Conservation (phyloP, 2,113 vertebrate species). For the Tachycineta bicolor region DNA sequence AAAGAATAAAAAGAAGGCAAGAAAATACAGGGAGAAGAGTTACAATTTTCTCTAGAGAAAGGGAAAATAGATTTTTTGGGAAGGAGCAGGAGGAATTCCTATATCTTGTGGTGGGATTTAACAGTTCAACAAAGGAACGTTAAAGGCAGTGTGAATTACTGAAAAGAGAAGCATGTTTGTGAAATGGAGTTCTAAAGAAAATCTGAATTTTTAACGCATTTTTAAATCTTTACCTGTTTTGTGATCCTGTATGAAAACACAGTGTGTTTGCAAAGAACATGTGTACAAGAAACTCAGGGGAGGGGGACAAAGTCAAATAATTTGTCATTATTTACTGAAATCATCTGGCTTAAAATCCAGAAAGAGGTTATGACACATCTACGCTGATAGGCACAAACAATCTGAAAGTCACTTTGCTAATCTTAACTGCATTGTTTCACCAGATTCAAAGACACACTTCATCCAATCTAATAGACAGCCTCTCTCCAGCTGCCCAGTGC, state of each 20-base stretch:
- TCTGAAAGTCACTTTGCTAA: not conserved
- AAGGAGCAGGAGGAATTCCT: not conserved
- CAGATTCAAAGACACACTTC: not conserved
- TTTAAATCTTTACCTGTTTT: not conserved
- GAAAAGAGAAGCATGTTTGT: not conserved
- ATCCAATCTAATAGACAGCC: not conserved
- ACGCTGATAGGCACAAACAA: rapidly evolving
- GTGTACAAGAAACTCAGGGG: not conserved
- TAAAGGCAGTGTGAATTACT: not conserved
- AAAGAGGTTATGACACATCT: not conserved
- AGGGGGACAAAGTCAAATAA: not conserved
- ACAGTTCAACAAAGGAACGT: not conserved
- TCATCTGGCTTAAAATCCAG: not conserved
- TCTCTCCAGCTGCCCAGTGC: not conserved
- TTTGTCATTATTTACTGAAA: not conserved
- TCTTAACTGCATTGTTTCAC: not conserved
- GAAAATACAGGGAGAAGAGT: not conserved
- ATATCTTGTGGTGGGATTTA: not conserved
- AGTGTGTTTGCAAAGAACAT: not conserved
- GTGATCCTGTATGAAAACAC: not conserved
- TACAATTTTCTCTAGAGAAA: not conserved
- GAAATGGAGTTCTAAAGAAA: not conserved
- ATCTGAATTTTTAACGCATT: not conserved
- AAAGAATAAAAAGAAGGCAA: not conserved
- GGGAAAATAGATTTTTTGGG: not conserved